Base-by-base conservation (phyloP, 2,113 vertebrate genomes). In the Caranx ignobilis region DNA sequence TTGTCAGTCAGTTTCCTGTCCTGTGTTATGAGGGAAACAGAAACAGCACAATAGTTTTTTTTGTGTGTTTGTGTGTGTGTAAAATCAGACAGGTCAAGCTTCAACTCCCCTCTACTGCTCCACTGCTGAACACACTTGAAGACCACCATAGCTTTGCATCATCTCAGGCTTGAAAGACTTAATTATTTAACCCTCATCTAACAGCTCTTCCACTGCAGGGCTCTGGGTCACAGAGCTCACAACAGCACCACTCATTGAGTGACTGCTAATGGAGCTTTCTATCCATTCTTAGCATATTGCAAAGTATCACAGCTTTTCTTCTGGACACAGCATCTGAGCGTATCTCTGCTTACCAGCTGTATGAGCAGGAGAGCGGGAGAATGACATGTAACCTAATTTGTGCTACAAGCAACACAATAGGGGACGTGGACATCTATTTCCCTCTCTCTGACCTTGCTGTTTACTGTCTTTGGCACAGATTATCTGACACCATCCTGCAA, bases 161-260 rank as follows among this genome's bases (percentile, higher is more conserved):
- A 48, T 78, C 56, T 62, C 43, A 15, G 32, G 43, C 43, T 41
- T 70, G 60, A 82, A 83, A 77, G 72, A 37, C 76, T 70, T 52
- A 57, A 43, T 48, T 79, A 41, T 66, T 67, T 71, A 35, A 82
- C 63, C 82, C 75, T 68, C 31, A 57, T 41, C 62, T 63, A 41
- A 45, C 83, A 52, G 39, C 68, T 43, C 78, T 50, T 78, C 84
- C 85, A 66, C 85, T 63, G 75, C 61, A 71, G 59, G 37, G 65
- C 50, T 73, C 12, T 74, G 75, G 85, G 73, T 84, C 81, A 85
- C 32, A 21, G 70, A 66, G 48, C 84, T 81, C 47, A 37, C 75
- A 91, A 87, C 89, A 88, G 76, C 68, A 37, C 11, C 52, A 69
- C 75, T 77, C 69, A 41, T 55, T 84, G 64, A 43, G 50, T 75